Evolutionary conservation across 2,797 vertebrate species (phyloP).

Genomic region (Enteromius trimaculatus): DNA sequence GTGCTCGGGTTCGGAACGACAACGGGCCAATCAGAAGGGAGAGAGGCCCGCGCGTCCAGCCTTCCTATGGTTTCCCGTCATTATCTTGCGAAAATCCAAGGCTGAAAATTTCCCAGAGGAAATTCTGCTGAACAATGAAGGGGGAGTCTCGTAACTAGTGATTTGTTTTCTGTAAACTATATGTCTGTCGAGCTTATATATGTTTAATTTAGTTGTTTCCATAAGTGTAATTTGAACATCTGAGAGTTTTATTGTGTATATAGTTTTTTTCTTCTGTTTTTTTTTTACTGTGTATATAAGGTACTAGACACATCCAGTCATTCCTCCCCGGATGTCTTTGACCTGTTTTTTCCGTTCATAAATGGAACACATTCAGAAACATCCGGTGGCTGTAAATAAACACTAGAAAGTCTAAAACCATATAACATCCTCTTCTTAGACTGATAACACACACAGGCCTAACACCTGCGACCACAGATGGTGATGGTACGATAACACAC

Average conservation of each 20-base stretch:
- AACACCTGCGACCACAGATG: slow-evolving; percentile 19
- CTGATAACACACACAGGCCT: neutral
- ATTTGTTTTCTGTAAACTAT: slow-evolving; percentile 55
- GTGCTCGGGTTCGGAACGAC: slow-evolving; percentile 15
- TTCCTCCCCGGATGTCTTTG: slow-evolving; percentile 16
- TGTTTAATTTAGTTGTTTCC: neutral
- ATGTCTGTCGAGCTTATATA: neutral
- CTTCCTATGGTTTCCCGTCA: slow-evolving; percentile 76
- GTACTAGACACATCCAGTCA: neutral
- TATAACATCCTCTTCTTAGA: neutral
- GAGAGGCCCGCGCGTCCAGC: slow-evolving; percentile 43
- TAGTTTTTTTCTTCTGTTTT: neutral
- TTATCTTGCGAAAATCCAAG: slow-evolving; percentile 71
- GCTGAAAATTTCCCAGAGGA: slow-evolving; percentile 76
- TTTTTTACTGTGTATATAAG: no score
- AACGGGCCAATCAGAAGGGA: slow-evolving; percentile 65
- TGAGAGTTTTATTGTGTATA: neutral
- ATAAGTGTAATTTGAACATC: neutral
- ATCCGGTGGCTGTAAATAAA: slow-evolving; percentile 42
- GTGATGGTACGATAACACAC: neutral
- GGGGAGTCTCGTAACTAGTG: slow-evolving; percentile 62
- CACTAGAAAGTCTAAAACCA: slow-evolving; percentile 9
- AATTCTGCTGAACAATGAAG: slow-evolving; percentile 77
- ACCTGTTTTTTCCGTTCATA: slow-evolving; percentile 31
- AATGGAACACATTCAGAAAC: slow-evolving; percentile 18